Base-by-base conservation (phyloP, 2,797 vertebrate species). In the Nothura maculosa region DNA sequence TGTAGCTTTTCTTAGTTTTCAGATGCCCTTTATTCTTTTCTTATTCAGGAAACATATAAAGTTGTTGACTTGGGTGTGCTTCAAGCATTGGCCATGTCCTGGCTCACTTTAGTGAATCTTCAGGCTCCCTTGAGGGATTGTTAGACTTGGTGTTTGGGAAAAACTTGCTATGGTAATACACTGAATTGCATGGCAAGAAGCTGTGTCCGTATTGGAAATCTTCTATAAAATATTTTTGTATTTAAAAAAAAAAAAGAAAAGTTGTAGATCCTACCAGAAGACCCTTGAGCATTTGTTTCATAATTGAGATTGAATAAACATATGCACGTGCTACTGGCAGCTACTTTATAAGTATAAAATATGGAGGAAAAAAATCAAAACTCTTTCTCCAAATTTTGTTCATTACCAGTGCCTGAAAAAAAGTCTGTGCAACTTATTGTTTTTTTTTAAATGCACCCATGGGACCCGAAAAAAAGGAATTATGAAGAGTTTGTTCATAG, bases 151-250 rank as follows among this genome's bases (percentile, higher is more conserved):
- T 85, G 55, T 28, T 4, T 30, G 54, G 30, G 40, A 36, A 16
- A 12, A 66, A 42, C 12, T 19, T 80, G 48, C n/a, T 18, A 22
- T 69, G 30, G 6, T 0, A 3, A 36, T 10, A 6, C 16, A 40
- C 50, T 74, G 78, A 32, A 34, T 89, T 63, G 79, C 69, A 70
- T 45, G 68, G 79, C 69, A 66, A 61, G n/a, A 38, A 47, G 45
- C 20, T 11, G 21, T 47, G 45, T 66, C 58, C 68, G 11, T 74
- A 34, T 7, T 77, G 54, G 88, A 92, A 24, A 36, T 82, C 28
- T 69, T 55, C 12, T 62, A 1, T 52, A 6, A 87, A 68, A 74
- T 5, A 0, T 47, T 13, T 85, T 85, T 22, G 55, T 69, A 38
- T 70, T 28, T 52, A 7, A 25, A 27, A 52, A 52, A 52, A 8